A percentile compares a stretch with the other conserved stretches of the same genome.
These are phyloP conservation scores for Holacanthus passer DNA, from an alignment of 2,113 vertebrate species.

Conservation along the genomic window DNA sequence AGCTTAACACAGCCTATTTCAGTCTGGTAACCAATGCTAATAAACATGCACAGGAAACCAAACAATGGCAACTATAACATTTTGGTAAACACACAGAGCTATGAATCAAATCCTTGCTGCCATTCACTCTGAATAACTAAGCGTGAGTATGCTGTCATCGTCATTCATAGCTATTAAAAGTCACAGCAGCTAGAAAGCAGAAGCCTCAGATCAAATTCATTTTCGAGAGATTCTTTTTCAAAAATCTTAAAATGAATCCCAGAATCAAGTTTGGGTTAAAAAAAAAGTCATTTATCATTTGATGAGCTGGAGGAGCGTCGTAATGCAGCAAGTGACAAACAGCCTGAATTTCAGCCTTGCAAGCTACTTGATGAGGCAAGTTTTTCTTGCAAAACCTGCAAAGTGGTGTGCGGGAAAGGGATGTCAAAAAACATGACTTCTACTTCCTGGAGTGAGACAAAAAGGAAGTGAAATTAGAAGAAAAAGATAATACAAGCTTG, in stretches of 20 bases:
- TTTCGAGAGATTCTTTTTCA: background rate
- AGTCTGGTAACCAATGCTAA: conserved; percentile 32
- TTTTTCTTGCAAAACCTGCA: conserved; percentile 53
- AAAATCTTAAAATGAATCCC: background rate
- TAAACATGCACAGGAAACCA: conserved; percentile 36
- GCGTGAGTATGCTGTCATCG: background rate
- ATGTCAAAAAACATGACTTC: conserved; percentile 40
- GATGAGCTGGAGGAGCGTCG: background rate
- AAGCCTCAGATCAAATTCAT: conserved; percentile 16
- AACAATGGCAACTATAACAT: conserved; percentile 29
- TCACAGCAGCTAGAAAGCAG: conserved; percentile 21
- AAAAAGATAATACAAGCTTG: background rate
- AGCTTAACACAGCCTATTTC: conserved; percentile 70
- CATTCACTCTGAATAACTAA: background rate
- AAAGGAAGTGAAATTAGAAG: conserved; percentile 36
- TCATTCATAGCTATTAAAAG: conserved; percentile 12
- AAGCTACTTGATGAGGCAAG: conserved; percentile 14
- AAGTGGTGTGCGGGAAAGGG: conserved; percentile 15
- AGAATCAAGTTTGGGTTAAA: background rate
- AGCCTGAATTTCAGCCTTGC: conserved; percentile 9
- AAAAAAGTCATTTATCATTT: background rate
- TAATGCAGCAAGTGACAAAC: conserved; percentile 6
- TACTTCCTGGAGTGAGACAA: conserved; percentile 63
- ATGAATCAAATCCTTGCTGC: background rate
- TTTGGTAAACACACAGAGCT: background rate